phyloP scores from a whole-genome alignment of 2,888 invertebrate species.

The Helleia helle region DNA sequence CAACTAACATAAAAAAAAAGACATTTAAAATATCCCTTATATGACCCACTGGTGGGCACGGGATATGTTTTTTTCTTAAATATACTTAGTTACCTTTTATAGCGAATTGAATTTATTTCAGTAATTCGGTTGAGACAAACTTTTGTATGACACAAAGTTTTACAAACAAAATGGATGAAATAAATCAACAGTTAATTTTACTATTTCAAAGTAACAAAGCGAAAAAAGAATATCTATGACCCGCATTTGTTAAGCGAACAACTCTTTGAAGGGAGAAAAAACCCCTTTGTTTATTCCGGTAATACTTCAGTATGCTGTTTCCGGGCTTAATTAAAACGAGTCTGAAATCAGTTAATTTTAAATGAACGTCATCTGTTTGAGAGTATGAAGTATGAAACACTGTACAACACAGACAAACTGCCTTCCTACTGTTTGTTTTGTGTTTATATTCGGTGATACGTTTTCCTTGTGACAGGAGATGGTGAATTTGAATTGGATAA shows the following conservation, averaged over 20 bases:
- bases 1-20: too few relatives aligned
- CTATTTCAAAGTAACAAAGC: constrained; percentile 4
- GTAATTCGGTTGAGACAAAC: too few relatives aligned
- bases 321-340: constrained; percentile 44
- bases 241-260: constrained; percentile 8
- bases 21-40: too few relatives aligned
- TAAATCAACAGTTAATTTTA: constrained; percentile 3
- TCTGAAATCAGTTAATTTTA: constrained; percentile 36
- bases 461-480: too few relatives aligned
- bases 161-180: background rate
- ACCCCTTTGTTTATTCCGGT: constrained; percentile 37
- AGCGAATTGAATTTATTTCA: too few relatives aligned
- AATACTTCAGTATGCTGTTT: constrained; percentile 42
- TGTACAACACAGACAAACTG: constrained; percentile 2
- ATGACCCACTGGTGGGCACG: too few relatives aligned
- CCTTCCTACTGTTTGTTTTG: background rate
- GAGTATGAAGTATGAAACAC: constrained; percentile 12
- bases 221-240: constrained; percentile 11
- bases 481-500: too few relatives aligned
- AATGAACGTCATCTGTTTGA: constrained; percentile 24
- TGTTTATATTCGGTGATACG: background rate
- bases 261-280: constrained; percentile 15
- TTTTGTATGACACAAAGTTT: background rate
- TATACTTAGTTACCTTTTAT: too few relatives aligned
- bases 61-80: too few relatives aligned